Conservation (phyloP, 2,797 vertebrate genomes). For the Syncerus caffer region DNA sequence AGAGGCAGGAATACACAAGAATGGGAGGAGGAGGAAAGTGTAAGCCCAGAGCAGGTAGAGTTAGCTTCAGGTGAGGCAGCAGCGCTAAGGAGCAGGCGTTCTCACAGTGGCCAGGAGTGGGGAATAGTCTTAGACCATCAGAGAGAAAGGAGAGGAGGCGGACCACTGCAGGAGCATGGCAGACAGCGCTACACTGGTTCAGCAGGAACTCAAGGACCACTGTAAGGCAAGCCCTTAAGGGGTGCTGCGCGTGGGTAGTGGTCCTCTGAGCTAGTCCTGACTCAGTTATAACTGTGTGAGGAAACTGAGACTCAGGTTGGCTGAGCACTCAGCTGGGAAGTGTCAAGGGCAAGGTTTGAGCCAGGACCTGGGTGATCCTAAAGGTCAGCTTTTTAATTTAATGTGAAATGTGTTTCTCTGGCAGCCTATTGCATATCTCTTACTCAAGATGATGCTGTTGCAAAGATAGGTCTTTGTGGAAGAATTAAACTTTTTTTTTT, state of each 20-base stretch:
- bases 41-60: neutral
- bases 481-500: neutral
- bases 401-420: neutral
- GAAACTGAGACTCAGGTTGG: neutral
- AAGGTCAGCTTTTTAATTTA: neutral
- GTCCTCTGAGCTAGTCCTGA: neutral
- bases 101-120: neutral
- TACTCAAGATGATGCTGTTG: neutral
- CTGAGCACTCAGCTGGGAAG: neutral
- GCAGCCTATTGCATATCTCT: neutral
- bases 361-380: neutral
- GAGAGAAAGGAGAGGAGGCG: neutral
- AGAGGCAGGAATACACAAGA: neutral
- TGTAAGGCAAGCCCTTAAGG: neutral
- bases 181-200: neutral
- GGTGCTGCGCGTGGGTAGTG: neutral
- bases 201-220: neutral
- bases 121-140: neutral
- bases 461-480: neutral
- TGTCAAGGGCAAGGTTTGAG: neutral
- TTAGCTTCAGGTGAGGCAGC: neutral
- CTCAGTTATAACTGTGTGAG: neutral
- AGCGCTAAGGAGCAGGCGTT: neutral
- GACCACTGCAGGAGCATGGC: neutral
- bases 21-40: neutral